These are phyloP conservation scores for Zygothrica quintamaculata DNA, from an alignment of 2,888 invertebrate species.

Conservation along the genomic window DNA sequence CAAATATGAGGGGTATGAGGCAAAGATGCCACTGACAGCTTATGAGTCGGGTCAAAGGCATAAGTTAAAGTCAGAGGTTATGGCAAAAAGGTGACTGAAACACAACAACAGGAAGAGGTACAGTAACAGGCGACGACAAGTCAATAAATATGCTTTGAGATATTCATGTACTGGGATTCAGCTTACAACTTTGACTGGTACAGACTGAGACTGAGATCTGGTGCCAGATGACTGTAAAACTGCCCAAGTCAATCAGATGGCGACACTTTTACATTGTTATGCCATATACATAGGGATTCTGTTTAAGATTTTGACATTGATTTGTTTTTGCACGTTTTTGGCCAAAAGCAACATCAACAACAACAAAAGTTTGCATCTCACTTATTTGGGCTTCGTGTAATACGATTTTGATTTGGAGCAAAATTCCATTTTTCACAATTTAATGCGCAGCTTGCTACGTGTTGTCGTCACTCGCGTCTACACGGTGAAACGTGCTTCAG, in stretches of 20 bases:
- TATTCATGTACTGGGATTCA: conserved; percentile 63
- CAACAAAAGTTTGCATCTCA: conserved; percentile 47
- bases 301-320: conserved; percentile 60
- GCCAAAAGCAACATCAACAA: conserved; percentile 1
- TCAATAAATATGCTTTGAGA: conserved; percentile 71
- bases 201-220: neutral
- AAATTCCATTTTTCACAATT: conserved; percentile 80
- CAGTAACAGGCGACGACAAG: conserved; percentile 55
- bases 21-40: conserved; percentile 55
- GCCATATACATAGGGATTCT: conserved; percentile 18
- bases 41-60: conserved; percentile 68
- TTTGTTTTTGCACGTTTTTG: conserved; percentile 64
- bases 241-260: conserved; percentile 61
- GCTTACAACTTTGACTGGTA: neutral
- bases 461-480: conserved; percentile 67
- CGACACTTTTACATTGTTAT: conserved; percentile 55
- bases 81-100: conserved; percentile 21
- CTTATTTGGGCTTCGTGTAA: conserved; percentile 68
- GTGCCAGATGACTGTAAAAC: conserved; percentile 21
- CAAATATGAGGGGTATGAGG: conserved; percentile 1
- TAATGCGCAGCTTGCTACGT: conserved; percentile 78
- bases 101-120: conserved; percentile 18
- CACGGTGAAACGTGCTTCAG: conserved; percentile 57
- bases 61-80: conserved; percentile 6
- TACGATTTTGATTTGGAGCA: conserved; percentile 77